phyloP scores from a whole-genome alignment of 1,140 invertebrate species.

The Samia ricini region DNA sequence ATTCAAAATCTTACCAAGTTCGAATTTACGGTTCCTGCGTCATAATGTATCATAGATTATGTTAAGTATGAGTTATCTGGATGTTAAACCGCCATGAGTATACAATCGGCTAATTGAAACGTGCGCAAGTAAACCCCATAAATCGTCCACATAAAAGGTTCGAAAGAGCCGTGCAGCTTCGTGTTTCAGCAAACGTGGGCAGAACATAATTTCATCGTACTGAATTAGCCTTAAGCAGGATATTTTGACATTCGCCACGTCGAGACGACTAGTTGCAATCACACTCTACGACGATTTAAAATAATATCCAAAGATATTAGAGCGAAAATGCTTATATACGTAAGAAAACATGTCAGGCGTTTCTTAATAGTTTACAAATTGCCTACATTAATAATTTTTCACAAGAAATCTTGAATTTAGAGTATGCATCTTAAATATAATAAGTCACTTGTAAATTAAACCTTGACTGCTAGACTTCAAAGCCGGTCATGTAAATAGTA shows the following conservation, averaged over 20 bases:
- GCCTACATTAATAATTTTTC: background rate
- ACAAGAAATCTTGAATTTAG: slow-evolving; percentile 2
- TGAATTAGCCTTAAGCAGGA: slow-evolving; percentile 62
- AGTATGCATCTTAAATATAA: background rate
- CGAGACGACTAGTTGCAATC: slow-evolving; percentile 36
- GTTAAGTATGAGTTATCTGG: slow-evolving; percentile 38
- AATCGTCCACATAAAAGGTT: slow-evolving; percentile 67
- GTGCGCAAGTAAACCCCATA: slow-evolving; percentile 54
- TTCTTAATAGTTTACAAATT: background rate
- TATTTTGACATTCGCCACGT: slow-evolving; percentile 46
- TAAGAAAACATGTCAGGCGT: background rate
- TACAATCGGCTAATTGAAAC: slow-evolving; percentile 51
- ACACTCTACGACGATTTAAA: slow-evolving; percentile 6
- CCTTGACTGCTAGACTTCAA: too few species aligned
- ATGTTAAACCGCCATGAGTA: slow-evolving; percentile 42
- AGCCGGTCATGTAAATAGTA: too few species aligned
- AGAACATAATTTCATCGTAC: slow-evolving; percentile 58
- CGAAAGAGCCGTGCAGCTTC: slow-evolving; percentile 54
- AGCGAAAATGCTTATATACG: slow-evolving; percentile 1
- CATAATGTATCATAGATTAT: slow-evolving; percentile 41
- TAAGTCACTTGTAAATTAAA: too few species aligned
- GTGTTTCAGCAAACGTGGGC: slow-evolving; percentile 62
- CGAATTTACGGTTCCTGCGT: slow-evolving; percentile 34
- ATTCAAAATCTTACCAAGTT: background rate
- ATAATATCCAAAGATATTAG: slow-evolving; percentile 5